Evolutionary conservation across 1,140 invertebrate genomes (phyloP), one percentile per base, ranked within the genome.

Genomic region (Onthophagus taurus): DNA sequence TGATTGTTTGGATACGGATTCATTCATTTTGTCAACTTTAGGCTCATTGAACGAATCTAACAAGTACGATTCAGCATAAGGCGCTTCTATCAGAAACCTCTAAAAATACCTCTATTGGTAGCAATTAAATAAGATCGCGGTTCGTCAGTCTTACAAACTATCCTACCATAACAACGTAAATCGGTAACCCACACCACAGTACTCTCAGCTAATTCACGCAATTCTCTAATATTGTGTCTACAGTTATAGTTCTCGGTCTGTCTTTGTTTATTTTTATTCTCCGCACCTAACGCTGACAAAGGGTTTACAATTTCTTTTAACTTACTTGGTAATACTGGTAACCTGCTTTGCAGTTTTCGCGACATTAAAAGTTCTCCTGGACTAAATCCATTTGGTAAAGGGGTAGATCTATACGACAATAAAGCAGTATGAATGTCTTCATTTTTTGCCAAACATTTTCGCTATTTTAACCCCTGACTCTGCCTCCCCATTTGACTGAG

Each of bases 361-460:
- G 38, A 42, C 44, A 56, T 52, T 17, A 59, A 36, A 14, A 44
- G 21, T 26, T 44, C 31, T 3, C 20, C 30, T 16, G 33, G 19
- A 12, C n/a, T 16, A 38, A 37, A 45, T n/a, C 52, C 56, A 42
- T 51, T 54, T 38, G 45, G 48, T n/a, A 61, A 34, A 4, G 59
- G 56, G 9, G 54, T 59, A 0, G 44, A 45, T 44, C 54, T 41
- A 46, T 57, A 56, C 5, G 51, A 50, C 9, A 60, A 39, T 4
- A 61, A 31, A 1, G 45, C 53, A 16, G 47, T 31, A 24, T 50
- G 38, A 4, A 50, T 20, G 20, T 41, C 38, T 24, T 59, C 48
- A 11, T 46, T 58, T 53, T 30, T 52, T 47, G 34, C 50, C n/a
- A 9, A 48, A 39, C 26, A 34, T 41, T 45, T 55, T 57, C 12